Base-by-base conservation (phyloP, 1,140 invertebrate species). In the Tetraneura akinire region DNA sequence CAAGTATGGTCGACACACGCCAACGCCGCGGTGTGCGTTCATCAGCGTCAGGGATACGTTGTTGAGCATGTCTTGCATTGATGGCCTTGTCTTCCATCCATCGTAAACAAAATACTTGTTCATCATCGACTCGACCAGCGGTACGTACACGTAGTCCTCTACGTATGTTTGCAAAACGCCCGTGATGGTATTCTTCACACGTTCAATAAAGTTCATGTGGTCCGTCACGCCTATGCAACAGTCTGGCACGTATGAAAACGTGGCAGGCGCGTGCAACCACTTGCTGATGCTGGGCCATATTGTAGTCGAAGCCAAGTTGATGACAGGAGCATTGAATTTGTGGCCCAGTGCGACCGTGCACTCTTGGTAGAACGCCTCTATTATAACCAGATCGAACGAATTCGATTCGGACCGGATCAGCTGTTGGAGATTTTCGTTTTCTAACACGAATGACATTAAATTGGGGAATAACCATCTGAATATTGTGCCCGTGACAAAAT, bases 181-280 rank as follows among this genome's bases (percentile, higher is more conserved):
- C 3, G 23, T 49, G 4, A 81, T 16, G 21, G 80, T 74, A 82
- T 92, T 92, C 0, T 85, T 82, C 0, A 90, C n/a, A 45, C 91
- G 85, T 49, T 90, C 85, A 9, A 86, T 82, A 81, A 91, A 89
- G 45, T 83, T 85, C 86, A 91, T 89, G 6, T 86, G 86, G 51
- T 86, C 87, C 21, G 84, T 82, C 42, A 87, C 86, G 1, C 85
- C 84, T 11, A 87, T 80, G 16, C 89, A 87, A 42, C 87, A 84
- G 81, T 86, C 85, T 0, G 91, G 89, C 0, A 91, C 86, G 82
- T 90, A 90, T 3, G 82, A 80, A 55, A 80, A 83, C 11, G 81
- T 81, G 18, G 76, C 60, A 13, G 83, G 83, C 1, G 68, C 51
- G 26, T 73, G 47, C 18, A 81, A 10, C 76, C 62, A 80, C 47